phyloP scores from a whole-genome alignment of 2,888 invertebrate genomes.

The Lepidochitona cinerea region DNA sequence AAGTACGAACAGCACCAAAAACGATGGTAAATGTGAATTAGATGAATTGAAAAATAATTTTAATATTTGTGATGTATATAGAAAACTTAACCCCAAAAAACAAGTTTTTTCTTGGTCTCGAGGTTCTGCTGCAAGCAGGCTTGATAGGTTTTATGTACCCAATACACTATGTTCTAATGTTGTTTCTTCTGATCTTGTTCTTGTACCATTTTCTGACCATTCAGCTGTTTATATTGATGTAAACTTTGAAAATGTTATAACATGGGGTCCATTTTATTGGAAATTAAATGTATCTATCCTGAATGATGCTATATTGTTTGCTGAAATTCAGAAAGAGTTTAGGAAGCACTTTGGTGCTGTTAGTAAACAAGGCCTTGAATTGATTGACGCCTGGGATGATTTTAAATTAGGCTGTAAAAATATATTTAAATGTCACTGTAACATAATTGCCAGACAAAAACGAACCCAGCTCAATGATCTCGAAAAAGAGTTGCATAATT shows the following conservation, averaged over 20 bases:
- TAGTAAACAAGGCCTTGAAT: background rate
- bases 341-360: background rate
- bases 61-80: constrained; percentile 16
- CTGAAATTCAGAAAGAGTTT: background rate
- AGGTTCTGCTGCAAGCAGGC: background rate
- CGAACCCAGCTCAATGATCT: background rate
- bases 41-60: constrained; percentile 13
- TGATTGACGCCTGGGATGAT: background rate
- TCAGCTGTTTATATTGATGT: background rate
- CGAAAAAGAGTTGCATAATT: background rate
- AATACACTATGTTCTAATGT: background rate
- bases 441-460: background rate
- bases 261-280: background rate
- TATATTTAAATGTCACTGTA: background rate
- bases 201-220: background rate
- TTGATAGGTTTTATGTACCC: background rate
- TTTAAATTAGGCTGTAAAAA: background rate
- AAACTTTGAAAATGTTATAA: background rate
- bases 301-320: background rate
- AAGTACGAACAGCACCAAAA: constrained; percentile 14
- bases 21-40: constrained; percentile 8
- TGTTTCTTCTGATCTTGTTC: background rate
- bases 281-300: background rate
- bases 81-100: constrained; percentile 14
- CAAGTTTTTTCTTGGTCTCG: background rate